A percentile compares a stretch with the other conserved stretches of the same genome.
Conservation (phyloP, 1,140 invertebrate genomes). For the Drosophila takahashii region DNA sequence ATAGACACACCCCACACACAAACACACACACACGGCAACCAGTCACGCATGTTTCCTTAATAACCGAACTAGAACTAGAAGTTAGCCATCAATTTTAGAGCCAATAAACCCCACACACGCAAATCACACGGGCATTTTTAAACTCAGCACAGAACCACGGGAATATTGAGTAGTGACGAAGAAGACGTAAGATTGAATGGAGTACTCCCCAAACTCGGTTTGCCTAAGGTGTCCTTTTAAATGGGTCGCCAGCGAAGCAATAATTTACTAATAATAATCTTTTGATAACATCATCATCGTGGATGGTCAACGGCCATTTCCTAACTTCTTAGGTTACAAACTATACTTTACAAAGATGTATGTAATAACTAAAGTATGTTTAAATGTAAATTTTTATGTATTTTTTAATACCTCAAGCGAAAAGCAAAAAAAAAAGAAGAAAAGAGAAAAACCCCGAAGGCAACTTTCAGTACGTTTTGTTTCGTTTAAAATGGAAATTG, state of each 20-base stretch:
- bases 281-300: slow-evolving; percentile 38
- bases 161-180: slow-evolving; percentile 4
- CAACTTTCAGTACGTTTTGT: slow-evolving; percentile 48
- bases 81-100: slow-evolving; percentile 60
- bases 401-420: slow-evolving; percentile 82
- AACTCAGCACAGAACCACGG: slow-evolving; percentile 19
- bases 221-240: slow-evolving; percentile 7
- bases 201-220: slow-evolving; percentile 22
- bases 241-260: slow-evolving; percentile 39
- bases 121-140: slow-evolving; percentile 30
- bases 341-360: slow-evolving; percentile 59
- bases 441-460: slow-evolving; percentile 6
- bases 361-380: slow-evolving; percentile 78
- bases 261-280: slow-evolving; percentile 40
- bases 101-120: slow-evolving; percentile 12
- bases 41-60: slow-evolving; percentile 70
- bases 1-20: slow-evolving; percentile 44
- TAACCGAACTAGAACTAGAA: slow-evolving; percentile 61
- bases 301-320: slow-evolving; percentile 50
- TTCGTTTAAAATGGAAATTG: slow-evolving; percentile 29
- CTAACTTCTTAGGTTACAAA: slow-evolving; percentile 74
- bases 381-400: slow-evolving; percentile 83
- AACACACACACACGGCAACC: slow-evolving; percentile 23
- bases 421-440: slow-evolving; percentile 19
- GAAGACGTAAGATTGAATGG: slow-evolving; percentile 13